These are phyloP conservation scores for Eulacestoma nigropectus DNA, from an alignment of 2,113 vertebrate genomes.

Conservation along the genomic window DNA sequence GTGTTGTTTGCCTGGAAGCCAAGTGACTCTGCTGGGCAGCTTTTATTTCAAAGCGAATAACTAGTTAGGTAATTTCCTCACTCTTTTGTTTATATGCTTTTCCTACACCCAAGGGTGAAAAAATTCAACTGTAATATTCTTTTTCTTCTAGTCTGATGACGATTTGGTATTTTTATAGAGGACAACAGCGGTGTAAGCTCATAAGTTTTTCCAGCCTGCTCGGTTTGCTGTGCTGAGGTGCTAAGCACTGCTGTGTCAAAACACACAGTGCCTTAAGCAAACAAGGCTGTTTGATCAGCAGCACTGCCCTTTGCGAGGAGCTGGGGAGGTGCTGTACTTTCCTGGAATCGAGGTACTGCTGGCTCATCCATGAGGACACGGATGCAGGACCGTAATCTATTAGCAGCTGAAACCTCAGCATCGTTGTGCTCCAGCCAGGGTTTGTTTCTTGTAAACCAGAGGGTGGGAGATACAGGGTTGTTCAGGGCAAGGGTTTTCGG, in stretches of 20 bases:
- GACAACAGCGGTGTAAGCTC: background rate
- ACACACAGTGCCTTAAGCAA: constrained; percentile 17
- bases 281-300: constrained; percentile 38
- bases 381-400: background rate
- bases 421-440: background rate
- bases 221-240: background rate
- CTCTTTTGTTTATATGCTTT: background rate
- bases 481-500: background rate
- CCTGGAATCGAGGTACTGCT: background rate
- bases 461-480: background rate
- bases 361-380: background rate
- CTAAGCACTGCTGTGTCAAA: background rate
- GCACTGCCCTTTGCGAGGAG: background rate
- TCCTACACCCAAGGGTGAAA: background rate
- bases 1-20: background rate
- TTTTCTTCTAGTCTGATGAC: background rate
- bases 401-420: background rate
- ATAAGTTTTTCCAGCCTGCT: background rate
- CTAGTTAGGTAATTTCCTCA: background rate
- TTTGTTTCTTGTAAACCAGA: background rate
- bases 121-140: background rate
- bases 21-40: background rate
- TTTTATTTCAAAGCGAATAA: background rate
- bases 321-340: background rate
- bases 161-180: background rate